A percentile compares a stretch with the other conserved stretches of the same genome.
phyloP scores from a whole-genome alignment of 2,113 vertebrate genomes.

The Ceuthmochares aereus region DNA sequence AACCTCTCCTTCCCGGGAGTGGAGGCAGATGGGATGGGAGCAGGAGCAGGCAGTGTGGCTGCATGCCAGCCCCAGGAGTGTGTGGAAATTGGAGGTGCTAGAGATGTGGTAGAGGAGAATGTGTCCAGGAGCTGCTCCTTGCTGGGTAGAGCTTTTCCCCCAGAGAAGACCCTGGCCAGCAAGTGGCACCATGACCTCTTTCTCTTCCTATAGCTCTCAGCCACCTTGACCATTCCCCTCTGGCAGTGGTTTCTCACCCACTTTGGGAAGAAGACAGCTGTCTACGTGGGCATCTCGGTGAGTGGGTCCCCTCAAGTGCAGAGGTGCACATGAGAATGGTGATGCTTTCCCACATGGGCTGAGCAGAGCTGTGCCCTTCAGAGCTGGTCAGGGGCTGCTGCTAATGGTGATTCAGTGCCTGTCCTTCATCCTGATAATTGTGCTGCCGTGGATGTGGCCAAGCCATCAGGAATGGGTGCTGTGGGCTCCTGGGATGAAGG shows the following conservation, averaged over 20 bases:
- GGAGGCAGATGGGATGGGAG: neutral
- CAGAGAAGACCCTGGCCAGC: neutral
- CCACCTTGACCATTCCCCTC: constrained; percentile 87
- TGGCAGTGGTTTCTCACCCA: constrained; percentile 96
- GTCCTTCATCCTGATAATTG: neutral
- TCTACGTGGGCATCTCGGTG: constrained; percentile 90
- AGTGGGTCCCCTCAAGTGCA: constrained; percentile 11
- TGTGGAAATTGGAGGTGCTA: neutral
- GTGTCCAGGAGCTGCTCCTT: neutral
- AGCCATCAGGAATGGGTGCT: neutral
- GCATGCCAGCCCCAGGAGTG: accelerated
- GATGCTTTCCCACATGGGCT: accelerated
- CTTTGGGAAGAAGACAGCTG: constrained; percentile 93
- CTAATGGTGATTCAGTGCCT: accelerated
- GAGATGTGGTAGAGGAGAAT: neutral
- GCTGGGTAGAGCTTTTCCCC: neutral
- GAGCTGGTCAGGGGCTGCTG: neutral
- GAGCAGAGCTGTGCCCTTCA: neutral
- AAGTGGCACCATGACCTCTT: neutral
- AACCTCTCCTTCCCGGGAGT: accelerated
- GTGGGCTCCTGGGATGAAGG: neutral
- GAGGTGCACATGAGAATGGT: accelerated
- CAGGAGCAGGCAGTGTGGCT: neutral
- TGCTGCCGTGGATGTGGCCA: neutral
- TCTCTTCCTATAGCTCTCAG: constrained; percentile 82